phyloP scores from a whole-genome alignment of 2,888 invertebrate species.

The Drosophila birchii region DNA sequence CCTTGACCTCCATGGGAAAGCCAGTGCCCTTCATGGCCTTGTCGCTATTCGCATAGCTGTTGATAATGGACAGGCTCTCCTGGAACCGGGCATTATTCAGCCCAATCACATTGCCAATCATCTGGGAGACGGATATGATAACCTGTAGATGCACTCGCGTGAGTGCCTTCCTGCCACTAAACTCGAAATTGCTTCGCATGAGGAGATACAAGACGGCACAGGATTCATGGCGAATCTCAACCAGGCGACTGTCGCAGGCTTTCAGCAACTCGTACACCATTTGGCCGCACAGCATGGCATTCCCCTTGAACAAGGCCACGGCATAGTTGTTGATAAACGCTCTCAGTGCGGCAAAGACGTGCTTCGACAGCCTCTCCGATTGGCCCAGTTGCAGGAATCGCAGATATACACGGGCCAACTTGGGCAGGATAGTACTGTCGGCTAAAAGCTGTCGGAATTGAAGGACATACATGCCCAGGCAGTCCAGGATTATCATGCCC shows the following conservation, averaged over 20 bases:
- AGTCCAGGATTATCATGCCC: constrained; percentile 94
- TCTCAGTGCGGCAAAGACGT: constrained; percentile 95
- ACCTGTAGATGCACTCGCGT: constrained; percentile 96
- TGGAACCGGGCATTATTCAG: constrained; percentile 97
- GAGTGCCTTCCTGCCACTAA: constrained; percentile 92
- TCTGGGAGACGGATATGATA: constrained; percentile 97
- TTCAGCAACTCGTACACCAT: constrained; percentile 92
- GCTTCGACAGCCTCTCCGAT: constrained; percentile 94
- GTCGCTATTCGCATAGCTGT: constrained; percentile 96
- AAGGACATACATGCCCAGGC: constrained; percentile 93
- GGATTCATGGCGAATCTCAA: constrained; percentile 94
- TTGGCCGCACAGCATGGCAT: constrained; percentile 91
- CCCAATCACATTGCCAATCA: constrained; percentile 95
- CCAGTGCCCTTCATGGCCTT: constrained; percentile 97
- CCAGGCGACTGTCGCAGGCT: constrained; percentile 94
- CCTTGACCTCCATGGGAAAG: constrained; percentile 96
- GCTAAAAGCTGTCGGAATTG: constrained; percentile 88
- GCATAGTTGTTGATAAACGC: constrained; percentile 97
- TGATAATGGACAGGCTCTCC: constrained; percentile 95
- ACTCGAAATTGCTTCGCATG: constrained; percentile 97
- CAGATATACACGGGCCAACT: constrained; percentile 93
- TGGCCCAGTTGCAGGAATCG: constrained; percentile 95
- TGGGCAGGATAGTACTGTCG: constrained; percentile 90
- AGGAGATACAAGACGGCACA: constrained; percentile 95
- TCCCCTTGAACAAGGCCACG: constrained; percentile 93